A percentile compares a stretch with the other conserved stretches of the same genome.
Conservation (phyloP, 1,140 invertebrate genomes). For the Macrosteles quadrilineatus region DNA sequence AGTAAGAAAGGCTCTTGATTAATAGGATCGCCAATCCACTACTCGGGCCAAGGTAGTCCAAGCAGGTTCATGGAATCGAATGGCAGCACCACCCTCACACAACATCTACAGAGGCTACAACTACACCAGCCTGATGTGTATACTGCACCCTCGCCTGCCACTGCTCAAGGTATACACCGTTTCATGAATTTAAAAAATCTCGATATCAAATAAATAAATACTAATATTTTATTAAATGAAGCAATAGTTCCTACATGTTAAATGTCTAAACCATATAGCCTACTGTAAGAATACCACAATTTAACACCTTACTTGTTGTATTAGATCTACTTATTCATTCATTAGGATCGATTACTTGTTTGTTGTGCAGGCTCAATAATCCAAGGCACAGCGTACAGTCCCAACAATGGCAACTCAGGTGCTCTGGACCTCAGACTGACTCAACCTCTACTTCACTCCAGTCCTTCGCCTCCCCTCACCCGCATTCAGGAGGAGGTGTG, state of each 20-base stretch:
- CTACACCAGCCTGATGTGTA: constrained; percentile 35
- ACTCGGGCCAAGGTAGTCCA: constrained; percentile 28
- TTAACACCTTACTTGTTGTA: too few relatives aligned
- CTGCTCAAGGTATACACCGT: constrained; percentile 33
- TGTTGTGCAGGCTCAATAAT: constrained; percentile 39
- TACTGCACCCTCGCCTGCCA: constrained; percentile 9
- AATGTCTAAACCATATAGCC: too few relatives aligned
- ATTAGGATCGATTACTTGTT: too few relatives aligned
- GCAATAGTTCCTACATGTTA: too few relatives aligned
- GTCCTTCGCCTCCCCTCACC: constrained; percentile 39
- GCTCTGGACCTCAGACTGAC: constrained; percentile 39
- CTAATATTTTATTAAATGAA: too few relatives aligned
- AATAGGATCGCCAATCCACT: constrained; percentile 41
- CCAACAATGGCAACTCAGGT: constrained; percentile 30
- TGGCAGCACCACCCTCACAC: constrained; percentile 29
- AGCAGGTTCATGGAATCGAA: constrained; percentile 10
- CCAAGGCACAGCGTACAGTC: constrained; percentile 37
- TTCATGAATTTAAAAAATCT: too few relatives aligned
- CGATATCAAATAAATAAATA: too few relatives aligned
- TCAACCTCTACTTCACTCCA: constrained; percentile 33
- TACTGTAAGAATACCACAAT: too few relatives aligned
- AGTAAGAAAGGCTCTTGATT: too few relatives aligned
- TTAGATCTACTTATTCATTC: too few relatives aligned
- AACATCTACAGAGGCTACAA: constrained; percentile 39
- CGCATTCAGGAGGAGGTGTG: constrained; percentile 41